Base-by-base conservation (phyloP, 2,797 vertebrate species). In the Hozukius guyotensis region DNA sequence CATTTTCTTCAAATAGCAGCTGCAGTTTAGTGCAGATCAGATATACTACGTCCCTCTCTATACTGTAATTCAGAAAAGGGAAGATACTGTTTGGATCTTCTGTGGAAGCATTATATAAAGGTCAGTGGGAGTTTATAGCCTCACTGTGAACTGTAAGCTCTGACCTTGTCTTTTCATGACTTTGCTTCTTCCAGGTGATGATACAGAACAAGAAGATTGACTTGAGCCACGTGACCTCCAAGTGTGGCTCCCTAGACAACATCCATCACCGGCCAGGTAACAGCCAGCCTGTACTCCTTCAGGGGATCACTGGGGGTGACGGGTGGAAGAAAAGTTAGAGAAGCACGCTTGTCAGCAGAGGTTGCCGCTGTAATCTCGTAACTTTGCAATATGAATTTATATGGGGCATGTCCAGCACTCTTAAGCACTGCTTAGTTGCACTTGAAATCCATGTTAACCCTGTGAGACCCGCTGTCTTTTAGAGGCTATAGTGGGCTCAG, bases 161-260 rank as follows among this genome's bases (percentile, higher is more conserved):
- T 86, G 68, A 86, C 52, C 31, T 49, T 63, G 14, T 76, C 55
- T 64, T 79, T 69, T 83, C 84, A 22, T 38, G 31, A 80, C 57
- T 81, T 81, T 82, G 76, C 53, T 71, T 63, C 29, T 88, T 87
- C 18, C 92, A 99, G 98, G 94, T 99, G 75, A 97, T 97, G 78
- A 99, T 99, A 79, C 97, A 98, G 92, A 97, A 96, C 85, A 99
- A 99, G 97, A 99, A 99, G 96, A 99, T 99, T 3, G 97, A 99
- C 88, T 89, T 99, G 92, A 99, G 99, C 94, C 98, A 99, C 2
- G 97, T 99, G 92, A 99, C 99, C 86, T 99, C 99, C 72, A 99
- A 99, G 93, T 99, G 99, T 87, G 99, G 99, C 85, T 99, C 99
- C 0, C 94, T 99, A 88, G 97, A 97, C 96, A 99, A 99, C 89